Evolutionary conservation across 2,797 vertebrate genomes (phyloP), one percentile per base, ranked within the genome.

Genomic region (Streptopelia turtur): DNA sequence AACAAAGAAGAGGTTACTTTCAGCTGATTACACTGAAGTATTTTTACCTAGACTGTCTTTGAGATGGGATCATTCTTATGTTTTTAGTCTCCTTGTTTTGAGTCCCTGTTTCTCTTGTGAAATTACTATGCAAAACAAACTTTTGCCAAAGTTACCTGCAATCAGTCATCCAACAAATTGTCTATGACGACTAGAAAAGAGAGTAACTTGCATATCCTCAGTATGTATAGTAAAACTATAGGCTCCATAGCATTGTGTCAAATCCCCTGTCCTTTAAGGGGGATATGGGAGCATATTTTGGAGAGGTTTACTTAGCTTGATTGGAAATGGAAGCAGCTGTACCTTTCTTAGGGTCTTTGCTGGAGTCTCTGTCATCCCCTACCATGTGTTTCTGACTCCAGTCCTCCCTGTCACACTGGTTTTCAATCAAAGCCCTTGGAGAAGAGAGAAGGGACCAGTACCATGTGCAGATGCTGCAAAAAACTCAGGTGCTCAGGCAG

Each of bases 201-300:
- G n/a, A 59, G 16, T 28, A 31, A 69, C 0, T 1, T 50, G 16
- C 13, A 9, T 37, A 9, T 28, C 10, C 33, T 61, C 4, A 0
- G 5, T 49, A 12, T 0, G 5, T 39, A 5, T 3, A 37, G 3
- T 6, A 69, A 61, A 85, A 65, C 5, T 64, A 39, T 2, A 69
- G 28, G 15, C 21, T 72, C 25, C 8, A 8, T 22, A 41, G 25
- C 11, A 47, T 41, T 25, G 0, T 7, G 6, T 69, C 23, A 33
- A 23, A 41, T 35, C 5, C 24, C 5, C 23, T 55, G 17, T 39
- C 21, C 16, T 43, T 65, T 64, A 35, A 3, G 83, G 33, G 3
- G 8, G 3, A 21, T 37, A 18, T 16, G 9, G 37, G 25, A 83
- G 2, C 9, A 35, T 25, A 28, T 71, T 91, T 84, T 60, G 49